Percentiles rank a stretch among this genome's conserved stretches.
phyloP scores from a whole-genome alignment of 2,888 invertebrate genomes.

The Volucella bombylans region DNA sequence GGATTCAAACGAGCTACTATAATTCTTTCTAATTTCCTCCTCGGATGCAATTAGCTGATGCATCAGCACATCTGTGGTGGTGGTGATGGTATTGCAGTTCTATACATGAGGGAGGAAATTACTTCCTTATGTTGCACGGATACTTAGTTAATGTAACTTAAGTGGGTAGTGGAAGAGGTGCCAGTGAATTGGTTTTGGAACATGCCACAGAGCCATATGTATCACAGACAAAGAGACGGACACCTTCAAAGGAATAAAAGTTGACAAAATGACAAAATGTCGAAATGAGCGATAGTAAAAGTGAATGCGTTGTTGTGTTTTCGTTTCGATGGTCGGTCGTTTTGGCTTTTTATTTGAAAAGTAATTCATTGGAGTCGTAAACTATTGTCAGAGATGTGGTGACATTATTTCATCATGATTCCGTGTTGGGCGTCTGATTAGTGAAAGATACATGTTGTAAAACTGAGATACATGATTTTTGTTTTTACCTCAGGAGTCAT shows the following conservation, averaged over 20 bases:
- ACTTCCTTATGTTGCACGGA: slow-evolving; percentile 54
- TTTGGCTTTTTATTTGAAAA: slow-evolving; percentile 49
- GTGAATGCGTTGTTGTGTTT: slow-evolving; percentile 27
- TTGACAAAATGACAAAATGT: slow-evolving; percentile 27
- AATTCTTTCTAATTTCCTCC: slow-evolving; percentile 71
- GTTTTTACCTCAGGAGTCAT: too few relatives aligned
- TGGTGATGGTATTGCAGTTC: slow-evolving; percentile 12
- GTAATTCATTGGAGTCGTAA: slow-evolving; percentile 34
- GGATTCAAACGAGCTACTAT: slow-evolving; percentile 70
- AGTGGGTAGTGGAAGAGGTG: slow-evolving; percentile 1
- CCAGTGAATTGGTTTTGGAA: not conserved
- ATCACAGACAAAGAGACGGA: not conserved
- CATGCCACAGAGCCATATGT: slow-evolving; percentile 4
- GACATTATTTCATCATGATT: too few relatives aligned
- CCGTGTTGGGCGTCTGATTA: too few relatives aligned
- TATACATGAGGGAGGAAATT: slow-evolving; percentile 32
- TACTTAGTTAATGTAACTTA: not conserved
- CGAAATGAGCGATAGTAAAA: slow-evolving; percentile 48
- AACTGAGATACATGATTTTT: too few relatives aligned
- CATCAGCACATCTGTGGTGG: slow-evolving; percentile 45
- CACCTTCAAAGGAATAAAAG: slow-evolving; percentile 38
- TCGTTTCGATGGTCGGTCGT: not conserved
- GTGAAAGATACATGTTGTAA: too few relatives aligned
- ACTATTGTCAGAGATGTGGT: not conserved
- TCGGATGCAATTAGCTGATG: slow-evolving; percentile 70